Evolutionary conservation across 2,797 vertebrate genomes (phyloP).

Genomic region (Prunella strophiata): DNA sequence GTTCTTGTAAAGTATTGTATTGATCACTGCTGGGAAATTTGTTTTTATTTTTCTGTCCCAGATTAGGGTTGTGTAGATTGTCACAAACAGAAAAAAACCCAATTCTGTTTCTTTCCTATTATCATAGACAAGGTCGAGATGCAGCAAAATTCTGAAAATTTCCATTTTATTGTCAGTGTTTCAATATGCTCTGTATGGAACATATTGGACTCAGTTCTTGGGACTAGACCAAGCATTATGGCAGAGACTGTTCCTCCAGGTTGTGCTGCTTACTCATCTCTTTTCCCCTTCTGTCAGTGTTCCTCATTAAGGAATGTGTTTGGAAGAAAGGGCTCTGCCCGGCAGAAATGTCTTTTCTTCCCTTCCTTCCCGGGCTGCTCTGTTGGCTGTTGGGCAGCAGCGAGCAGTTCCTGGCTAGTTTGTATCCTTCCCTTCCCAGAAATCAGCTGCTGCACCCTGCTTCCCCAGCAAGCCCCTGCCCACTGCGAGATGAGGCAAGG

Average conservation of each 20-base stretch:
- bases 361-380: accelerated
- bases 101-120: neutral
- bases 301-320: neutral
- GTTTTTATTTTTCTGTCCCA: neutral
- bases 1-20: neutral
- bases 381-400: neutral
- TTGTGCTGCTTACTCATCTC: slow-evolving; percentile 30
- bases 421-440: neutral
- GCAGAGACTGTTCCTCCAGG: slow-evolving; percentile 2
- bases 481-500: neutral
- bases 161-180: neutral
- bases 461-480: neutral
- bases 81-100: neutral
- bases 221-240: neutral
- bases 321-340: neutral
- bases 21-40: neutral
- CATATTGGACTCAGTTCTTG: neutral
- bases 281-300: neutral
- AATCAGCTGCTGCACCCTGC: neutral
- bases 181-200: neutral
- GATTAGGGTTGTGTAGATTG: neutral
- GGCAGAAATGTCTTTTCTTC: neutral
- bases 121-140: neutral
- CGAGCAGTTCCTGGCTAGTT: neutral
- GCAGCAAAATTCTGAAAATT: neutral